Base-by-base conservation (phyloP, 2,113 vertebrate genomes). In the Cygnus buccinator region DNA sequence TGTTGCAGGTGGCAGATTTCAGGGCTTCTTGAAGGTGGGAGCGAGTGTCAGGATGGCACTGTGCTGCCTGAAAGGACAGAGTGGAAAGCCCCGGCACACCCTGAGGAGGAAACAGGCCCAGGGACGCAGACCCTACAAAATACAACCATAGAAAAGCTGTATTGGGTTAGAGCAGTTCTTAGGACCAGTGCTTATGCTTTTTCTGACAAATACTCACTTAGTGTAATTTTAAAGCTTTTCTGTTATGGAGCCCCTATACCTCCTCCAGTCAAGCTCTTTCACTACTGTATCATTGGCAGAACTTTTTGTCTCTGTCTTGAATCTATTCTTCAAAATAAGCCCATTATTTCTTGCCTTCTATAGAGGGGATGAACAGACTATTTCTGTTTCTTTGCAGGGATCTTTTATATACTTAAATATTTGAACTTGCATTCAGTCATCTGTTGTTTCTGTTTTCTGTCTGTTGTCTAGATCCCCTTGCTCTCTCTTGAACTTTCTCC, bases 251-350 rank as follows among this genome's bases (percentile, higher is more conserved):
- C 72, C 80, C 58, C 55, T 71, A 59, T 84, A 92, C 55, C 68
- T 83, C 94, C 95, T 93, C 83, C 93, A 90, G 90, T 80, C 72
- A 90, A 80, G 68, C 54, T 74, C 67, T 74, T 90, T 66, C 68
- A 93, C 61, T 92, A 1, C 80, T 74, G 10, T 66, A 25, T 80
- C 54, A 35, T 33, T 90, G 18, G 12, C 43, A 85, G 84, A 65
- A 54, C 39, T 89, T 67, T 2, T 16, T 81, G 31, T 78, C 66
- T 78, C 55, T 72, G 0, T 78, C 73, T 87, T 11, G 3, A 48
- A 44, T 68, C 71, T 33, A 1, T 68, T 87, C 84, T 84, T 91
- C 78, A 48, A 28, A 90, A 85, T 12, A n/a, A 37, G 7, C 62
- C 65, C 9, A 3, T 80, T 74, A 44, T 73, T 87, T 87, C 66